A percentile compares a stretch with the other conserved stretches of the same genome.
phyloP scores from a whole-genome alignment of 2,888 invertebrate species.

The Schizotus pectinicornis region DNA sequence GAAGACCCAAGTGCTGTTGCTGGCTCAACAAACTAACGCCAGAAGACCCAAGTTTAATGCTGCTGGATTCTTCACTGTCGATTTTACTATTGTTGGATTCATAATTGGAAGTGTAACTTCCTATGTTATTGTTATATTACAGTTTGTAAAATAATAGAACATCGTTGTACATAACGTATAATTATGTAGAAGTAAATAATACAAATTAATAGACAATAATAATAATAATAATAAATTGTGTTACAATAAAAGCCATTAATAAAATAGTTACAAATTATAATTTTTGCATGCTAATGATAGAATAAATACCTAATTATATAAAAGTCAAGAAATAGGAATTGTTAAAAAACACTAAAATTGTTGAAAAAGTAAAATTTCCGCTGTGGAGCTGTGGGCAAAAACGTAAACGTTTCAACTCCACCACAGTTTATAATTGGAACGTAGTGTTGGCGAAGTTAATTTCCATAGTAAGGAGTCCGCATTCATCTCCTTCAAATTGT shows the following conservation, averaged over 20 bases:
- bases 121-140: constrained; percentile 43
- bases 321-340: too few relatives aligned
- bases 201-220: too few relatives aligned
- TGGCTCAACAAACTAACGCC: constrained; percentile 33
- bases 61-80: constrained; percentile 41
- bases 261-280: too few relatives aligned
- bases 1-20: constrained; percentile 30
- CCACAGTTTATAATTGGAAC: constrained; percentile 25
- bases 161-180: too few relatives aligned
- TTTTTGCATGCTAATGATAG: too few relatives aligned
- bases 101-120: constrained; percentile 42
- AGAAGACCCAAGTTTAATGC: constrained; percentile 38
- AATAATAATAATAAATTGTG: too few relatives aligned
- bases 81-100: constrained; percentile 38
- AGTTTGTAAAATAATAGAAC: constrained; percentile 26
- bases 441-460: constrained; percentile 27
- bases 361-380: too few relatives aligned
- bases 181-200: too few relatives aligned
- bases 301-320: too few relatives aligned
- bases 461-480: constrained; percentile 28
- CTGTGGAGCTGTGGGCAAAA: constrained; percentile 2
- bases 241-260: too few relatives aligned
- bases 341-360: too few relatives aligned
- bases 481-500: constrained; percentile 29
- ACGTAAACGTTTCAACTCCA: constrained; percentile 20